Conservation (phyloP, 1,140 invertebrate genomes). For the Vanessa atalanta region DNA sequence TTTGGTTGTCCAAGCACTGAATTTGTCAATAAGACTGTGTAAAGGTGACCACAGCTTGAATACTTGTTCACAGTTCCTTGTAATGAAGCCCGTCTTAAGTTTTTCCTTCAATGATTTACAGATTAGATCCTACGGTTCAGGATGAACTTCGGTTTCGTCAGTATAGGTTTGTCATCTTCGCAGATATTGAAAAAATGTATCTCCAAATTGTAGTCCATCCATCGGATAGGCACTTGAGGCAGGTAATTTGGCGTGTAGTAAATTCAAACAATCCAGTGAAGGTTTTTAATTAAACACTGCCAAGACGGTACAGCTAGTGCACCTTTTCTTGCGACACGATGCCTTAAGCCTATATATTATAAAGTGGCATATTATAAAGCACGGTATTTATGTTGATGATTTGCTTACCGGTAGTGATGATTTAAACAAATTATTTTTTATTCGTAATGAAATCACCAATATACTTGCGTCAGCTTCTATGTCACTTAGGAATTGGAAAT, state of each 20-base stretch:
- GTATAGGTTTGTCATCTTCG: constrained; percentile 28
- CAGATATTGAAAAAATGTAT: constrained; percentile 38
- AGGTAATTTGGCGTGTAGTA: background rate
- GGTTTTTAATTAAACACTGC: background rate
- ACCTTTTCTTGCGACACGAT: constrained; percentile 31
- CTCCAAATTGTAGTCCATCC: constrained; percentile 17
- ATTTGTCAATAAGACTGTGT: constrained; percentile 17
- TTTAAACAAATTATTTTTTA: constrained; percentile 20
- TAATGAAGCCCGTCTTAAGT: constrained; percentile 23
- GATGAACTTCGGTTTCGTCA: constrained; percentile 32
- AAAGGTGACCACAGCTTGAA: constrained; percentile 36
- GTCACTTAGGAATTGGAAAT: constrained; percentile 40
- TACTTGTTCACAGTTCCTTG: constrained; percentile 37
- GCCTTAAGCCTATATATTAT: constrained; percentile 25
- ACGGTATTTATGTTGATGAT: constrained; percentile 37
- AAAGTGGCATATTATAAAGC: constrained; percentile 17
- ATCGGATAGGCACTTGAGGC: background rate
- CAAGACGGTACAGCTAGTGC: constrained; percentile 25
- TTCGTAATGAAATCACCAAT: constrained; percentile 28
- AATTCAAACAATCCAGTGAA: background rate
- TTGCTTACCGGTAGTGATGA: constrained; percentile 34
- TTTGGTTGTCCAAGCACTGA: background rate
- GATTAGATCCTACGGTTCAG: constrained; percentile 30
- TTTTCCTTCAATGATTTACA: constrained; percentile 30
- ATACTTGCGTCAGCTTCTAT: constrained; percentile 29